These are phyloP conservation scores for Drosophila eohydei DNA, from an alignment of 2,888 invertebrate species.

Conservation along the genomic window DNA sequence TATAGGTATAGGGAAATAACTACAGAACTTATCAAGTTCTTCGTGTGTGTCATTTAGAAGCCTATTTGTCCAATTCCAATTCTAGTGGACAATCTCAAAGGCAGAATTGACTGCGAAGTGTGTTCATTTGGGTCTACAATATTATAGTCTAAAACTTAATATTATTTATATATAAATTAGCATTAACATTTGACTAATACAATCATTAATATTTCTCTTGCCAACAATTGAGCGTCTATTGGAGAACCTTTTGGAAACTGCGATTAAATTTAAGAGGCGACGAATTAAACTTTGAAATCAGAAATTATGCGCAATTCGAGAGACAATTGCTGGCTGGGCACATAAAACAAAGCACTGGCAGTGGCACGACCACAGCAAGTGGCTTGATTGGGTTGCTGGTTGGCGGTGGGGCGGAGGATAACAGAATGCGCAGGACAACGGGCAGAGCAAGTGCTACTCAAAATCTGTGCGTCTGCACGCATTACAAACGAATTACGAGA, in stretches of 20 bases:
- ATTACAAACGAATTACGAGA: constrained; percentile 79
- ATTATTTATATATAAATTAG: too few species aligned
- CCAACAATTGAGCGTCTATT: constrained; percentile 28
- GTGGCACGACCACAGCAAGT: constrained; percentile 4
- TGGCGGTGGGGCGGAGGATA: constrained; percentile 16
- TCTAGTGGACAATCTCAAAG: too few species aligned
- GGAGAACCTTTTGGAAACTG: constrained; percentile 27
- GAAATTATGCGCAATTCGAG: constrained; percentile 65
- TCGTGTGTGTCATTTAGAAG: too few species aligned
- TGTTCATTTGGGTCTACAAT: too few species aligned
- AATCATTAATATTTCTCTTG: background rate
- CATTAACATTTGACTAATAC: background rate
- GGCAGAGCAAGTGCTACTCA: constrained; percentile 61
- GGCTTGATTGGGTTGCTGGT: background rate
- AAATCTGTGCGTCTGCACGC: constrained; percentile 80
- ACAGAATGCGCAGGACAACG: constrained; percentile 32
- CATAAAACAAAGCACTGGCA: constrained; percentile 63
- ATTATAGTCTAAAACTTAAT: too few species aligned
- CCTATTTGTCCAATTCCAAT: too few species aligned
- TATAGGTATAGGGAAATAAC: too few species aligned
- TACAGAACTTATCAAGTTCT: too few species aligned
- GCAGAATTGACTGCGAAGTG: too few species aligned
- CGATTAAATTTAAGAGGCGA: constrained; percentile 72
- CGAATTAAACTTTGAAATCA: constrained; percentile 70
- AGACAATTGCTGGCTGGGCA: constrained; percentile 55